Percentiles rank a stretch among this genome's conserved stretches.
Evolutionary conservation across 1,140 invertebrate species (phyloP).

Genomic region (Elymnias hypermnestra): DNA sequence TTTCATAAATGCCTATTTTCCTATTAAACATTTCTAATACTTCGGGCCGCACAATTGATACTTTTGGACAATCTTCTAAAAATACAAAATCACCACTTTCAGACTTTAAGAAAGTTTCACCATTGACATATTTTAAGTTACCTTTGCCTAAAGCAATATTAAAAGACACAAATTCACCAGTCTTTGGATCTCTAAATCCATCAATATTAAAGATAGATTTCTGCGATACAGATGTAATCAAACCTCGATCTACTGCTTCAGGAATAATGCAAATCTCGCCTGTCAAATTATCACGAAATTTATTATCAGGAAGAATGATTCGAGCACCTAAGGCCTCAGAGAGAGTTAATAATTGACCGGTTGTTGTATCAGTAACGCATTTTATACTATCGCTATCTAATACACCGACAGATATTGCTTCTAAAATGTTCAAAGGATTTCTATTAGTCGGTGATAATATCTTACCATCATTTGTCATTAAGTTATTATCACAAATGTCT

Average conservation of each 20-base stretch:
- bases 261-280: constrained; percentile 84
- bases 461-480: constrained; percentile 86
- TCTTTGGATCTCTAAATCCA: constrained; percentile 90
- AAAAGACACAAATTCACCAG: constrained; percentile 89
- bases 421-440: constrained; percentile 85
- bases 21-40: constrained; percentile 90
- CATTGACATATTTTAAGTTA: constrained; percentile 84
- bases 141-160: constrained; percentile 90
- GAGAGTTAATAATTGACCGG: constrained; percentile 87
- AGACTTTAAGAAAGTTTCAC: constrained; percentile 85
- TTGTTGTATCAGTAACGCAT: constrained; percentile 88
- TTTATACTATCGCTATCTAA: constrained; percentile 89
- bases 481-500: constrained; percentile 87
- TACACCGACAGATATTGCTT: constrained; percentile 90
- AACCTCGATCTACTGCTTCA: constrained; percentile 90
- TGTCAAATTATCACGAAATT: constrained; percentile 84
- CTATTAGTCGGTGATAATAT: constrained; percentile 88
- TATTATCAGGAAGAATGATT: constrained; percentile 85
- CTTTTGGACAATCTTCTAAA: constrained; percentile 81
- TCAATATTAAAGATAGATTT: constrained; percentile 95
- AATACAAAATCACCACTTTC: constrained; percentile 85
- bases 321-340: constrained; percentile 88
- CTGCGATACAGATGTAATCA: constrained; percentile 91
- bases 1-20: constrained; percentile 87
- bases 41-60: constrained; percentile 83